Evolutionary conservation across 2,888 invertebrate genomes (phyloP), one percentile per base, ranked within the genome.

Genomic region (Dryobota labecula): DNA sequence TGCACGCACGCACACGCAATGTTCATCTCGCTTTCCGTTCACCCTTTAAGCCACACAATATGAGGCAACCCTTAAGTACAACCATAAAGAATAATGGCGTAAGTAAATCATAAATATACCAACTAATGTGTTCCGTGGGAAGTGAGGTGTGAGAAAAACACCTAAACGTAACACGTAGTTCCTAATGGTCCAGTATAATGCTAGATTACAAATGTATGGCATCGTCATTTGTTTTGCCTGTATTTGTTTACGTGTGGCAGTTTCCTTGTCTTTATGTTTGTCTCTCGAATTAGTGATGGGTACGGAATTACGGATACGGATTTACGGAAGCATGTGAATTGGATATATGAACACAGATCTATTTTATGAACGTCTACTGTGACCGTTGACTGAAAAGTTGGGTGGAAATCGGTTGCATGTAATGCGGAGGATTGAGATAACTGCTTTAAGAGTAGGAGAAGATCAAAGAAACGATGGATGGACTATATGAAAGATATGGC

Each of bases 41-140:
- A 53, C 65, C 41, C 13, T 62, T 58, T 64, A 64, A 15, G 20
- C 60, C 76, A 20, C 38, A 51, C 51, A 18, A 76, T 54, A 88
- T 90, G 89, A 84, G 80, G 91, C 85, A 91, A 91, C 87, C 84
- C 86, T 84, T 75, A 78, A 83, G 80, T 83, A 82, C 86, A 66
- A 80, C 61, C 83, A 80, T 85, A 82, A 84, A 84, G 87, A 86
- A 86, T 90, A 89, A 91, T 91, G 86, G 84, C 84, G 87, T 83
- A 89, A 89, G 87, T 88, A 86, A 90, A 91, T 89, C 90, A 88
- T 90, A 90, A 86, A 84, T 83, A 80, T 60, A 83, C 67, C 45
- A 66, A 77, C 82, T 86, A 84, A 86, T 85, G 85, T 90, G 81
- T 90, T 88, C 86, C 89, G 90, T 91, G 91, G 88, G 90, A 91